A percentile compares a stretch with the other conserved stretches of the same genome.
Conservation (phyloP, 2,888 invertebrate species). For the Erebia ligea region DNA sequence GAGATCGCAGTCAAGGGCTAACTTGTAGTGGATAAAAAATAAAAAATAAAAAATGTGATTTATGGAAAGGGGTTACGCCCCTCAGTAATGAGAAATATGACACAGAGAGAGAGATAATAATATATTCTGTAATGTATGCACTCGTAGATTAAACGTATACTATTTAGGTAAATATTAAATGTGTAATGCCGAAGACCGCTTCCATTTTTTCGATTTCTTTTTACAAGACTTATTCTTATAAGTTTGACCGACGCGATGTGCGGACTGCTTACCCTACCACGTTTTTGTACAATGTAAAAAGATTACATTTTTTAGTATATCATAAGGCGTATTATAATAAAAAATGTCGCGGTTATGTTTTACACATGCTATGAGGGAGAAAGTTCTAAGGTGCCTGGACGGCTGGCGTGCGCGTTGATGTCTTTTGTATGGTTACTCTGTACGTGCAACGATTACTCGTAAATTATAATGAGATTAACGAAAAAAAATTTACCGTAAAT, state of each 20-base stretch:
- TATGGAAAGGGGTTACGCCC: no score
- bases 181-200: conserved; percentile 38
- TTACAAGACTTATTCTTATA: conserved; percentile 31
- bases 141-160: no score
- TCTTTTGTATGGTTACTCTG: conserved; percentile 61
- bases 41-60: no score
- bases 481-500: no score
- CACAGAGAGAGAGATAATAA: no score
- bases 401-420: conserved; percentile 55
- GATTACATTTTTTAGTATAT: conserved; percentile 57
- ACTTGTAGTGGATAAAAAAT: no score
- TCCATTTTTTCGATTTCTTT: conserved; percentile 42
- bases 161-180: neutral
- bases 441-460: neutral
- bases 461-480: no score
- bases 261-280: conserved; percentile 53
- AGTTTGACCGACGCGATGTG: conserved; percentile 34
- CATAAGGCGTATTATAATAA: conserved; percentile 62
- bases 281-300: conserved; percentile 47
- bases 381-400: conserved; percentile 48
- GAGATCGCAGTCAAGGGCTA: no score
- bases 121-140: no score
- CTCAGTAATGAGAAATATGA: no score
- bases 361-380: conserved; percentile 58
- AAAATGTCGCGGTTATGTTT: conserved; percentile 66